A percentile compares a stretch with the other conserved stretches of the same genome.
Evolutionary conservation across 2,888 invertebrate species (phyloP).

Genomic region (Caradrina clavipalpis): DNA sequence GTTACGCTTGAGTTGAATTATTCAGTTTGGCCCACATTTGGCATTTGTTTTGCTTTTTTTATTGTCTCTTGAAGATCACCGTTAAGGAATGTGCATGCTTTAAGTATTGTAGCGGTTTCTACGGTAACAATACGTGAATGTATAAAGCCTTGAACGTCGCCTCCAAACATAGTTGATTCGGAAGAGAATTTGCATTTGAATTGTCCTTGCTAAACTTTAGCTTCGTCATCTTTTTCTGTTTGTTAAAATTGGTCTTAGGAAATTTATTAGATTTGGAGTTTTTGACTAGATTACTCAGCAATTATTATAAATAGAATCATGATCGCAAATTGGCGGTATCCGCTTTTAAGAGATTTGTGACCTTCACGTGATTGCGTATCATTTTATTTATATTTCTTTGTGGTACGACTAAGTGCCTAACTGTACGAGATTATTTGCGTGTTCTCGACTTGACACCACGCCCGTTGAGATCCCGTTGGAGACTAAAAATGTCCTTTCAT

Average conservation of each 20-base stretch:
- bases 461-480: conserved; percentile 50
- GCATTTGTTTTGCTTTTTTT: conserved; percentile 49
- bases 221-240: conserved; percentile 49
- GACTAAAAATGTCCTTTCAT: conserved; percentile 48
- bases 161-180: conserved; percentile 55
- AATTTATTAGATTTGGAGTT: conserved; percentile 39
- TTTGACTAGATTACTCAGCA: conserved; percentile 35
- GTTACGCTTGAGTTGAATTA: conserved; percentile 65
- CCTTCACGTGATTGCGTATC: conserved; percentile 27
- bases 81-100: conserved; percentile 55
- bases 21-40: conserved; percentile 65
- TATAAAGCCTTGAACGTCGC: conserved; percentile 52
- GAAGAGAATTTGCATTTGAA: conserved; percentile 51
- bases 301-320: conserved; percentile 39
- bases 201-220: conserved; percentile 47
- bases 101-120: conserved; percentile 48
- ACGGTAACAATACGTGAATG: conserved; percentile 53
- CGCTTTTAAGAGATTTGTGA: conserved; percentile 22
- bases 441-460: conserved; percentile 23
- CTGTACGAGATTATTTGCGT: conserved; percentile 3
- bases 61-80: conserved; percentile 49
- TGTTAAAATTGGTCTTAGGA: conserved; percentile 38
- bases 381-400: conserved; percentile 18
- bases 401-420: neutral
- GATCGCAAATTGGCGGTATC: conserved; percentile 32